Base-by-base conservation (phyloP, 2,113 vertebrate species). In the Pterophyllum scalare region DNA sequence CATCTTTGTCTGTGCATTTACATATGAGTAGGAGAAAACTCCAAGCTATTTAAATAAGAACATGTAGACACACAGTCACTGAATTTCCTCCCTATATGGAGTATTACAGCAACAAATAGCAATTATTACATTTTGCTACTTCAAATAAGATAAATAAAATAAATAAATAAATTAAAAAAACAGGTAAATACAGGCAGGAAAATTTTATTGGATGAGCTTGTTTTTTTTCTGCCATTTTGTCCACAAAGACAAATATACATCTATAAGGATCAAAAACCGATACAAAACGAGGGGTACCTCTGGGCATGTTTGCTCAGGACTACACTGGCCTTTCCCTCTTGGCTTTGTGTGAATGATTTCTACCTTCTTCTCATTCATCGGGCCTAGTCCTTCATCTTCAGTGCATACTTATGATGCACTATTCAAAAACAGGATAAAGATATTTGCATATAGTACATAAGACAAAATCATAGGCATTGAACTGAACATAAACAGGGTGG, bases 341-440 rank as follows among this genome's bases (percentile, higher is more conserved):
- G 98, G 97, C 91, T 96, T 97, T 97, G 95, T 96, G 96, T 97
- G 91, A 91, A 91, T 97, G 97, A 96, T 97, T 96, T 98, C 96
- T 97, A 96, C 97, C 95, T 97, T 95, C 95, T 95, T 99, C 97
- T 92, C 94, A 95, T 89, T 97, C 97, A 98, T 97, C 97, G 82
- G 97, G 96, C 96, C 97, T 98, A 98, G 96, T 92, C 97, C 92
- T 94, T 98, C 97, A 97, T 99, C 98, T 99, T 99, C 98, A 97
- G 98, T 98, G 97, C 97, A 98, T 98, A 99, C 96, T 98, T 99
- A 99, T 97, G 97, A 98, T 99, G 98, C 97, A 99, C 98, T 97
- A 97, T 97, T 95, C 88, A 95, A 98, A 97, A 97, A 97, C 98
- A 98, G 97, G 98, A 95, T 94, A 93, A 93, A 94, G 83, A 94